Conservation (phyloP, 2,797 vertebrate species). For the Pangasius krempfi region DNA sequence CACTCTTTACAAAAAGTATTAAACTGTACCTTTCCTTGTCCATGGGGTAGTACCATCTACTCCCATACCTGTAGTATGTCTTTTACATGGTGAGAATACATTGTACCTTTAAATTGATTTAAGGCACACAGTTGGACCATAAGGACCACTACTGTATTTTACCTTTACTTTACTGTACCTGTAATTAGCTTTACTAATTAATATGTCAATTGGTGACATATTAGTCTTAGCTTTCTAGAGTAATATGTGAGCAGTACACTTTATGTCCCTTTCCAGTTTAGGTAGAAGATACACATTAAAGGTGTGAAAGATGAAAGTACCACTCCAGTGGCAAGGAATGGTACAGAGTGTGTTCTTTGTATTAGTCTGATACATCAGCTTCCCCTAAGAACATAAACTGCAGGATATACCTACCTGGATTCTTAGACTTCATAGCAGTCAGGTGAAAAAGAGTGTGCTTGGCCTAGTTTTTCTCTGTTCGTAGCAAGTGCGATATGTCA, state of each 20-base stretch:
- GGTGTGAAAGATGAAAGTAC: not conserved
- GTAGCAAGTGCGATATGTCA: constrained; percentile 26
- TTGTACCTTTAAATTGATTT: not conserved
- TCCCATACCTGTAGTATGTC: not conserved
- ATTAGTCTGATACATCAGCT: not conserved
- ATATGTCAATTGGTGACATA: not conserved
- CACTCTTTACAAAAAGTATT: not conserved
- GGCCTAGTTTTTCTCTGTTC: constrained; percentile 29
- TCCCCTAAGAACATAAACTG: not conserved
- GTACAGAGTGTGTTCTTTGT: constrained; percentile 16
- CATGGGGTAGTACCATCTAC: not conserved
- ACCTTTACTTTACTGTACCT: not conserved
- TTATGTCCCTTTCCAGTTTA: not conserved
- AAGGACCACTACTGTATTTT: not conserved
- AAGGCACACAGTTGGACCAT: not conserved
- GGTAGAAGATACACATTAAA: not conserved
- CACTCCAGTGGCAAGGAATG: not conserved
- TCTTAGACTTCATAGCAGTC: constrained; percentile 7
- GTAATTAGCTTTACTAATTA: not conserved
- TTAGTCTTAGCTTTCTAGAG: not conserved
- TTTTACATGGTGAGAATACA: not conserved
- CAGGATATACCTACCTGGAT: not conserved
- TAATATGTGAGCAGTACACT: not conserved
- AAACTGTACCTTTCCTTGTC: not conserved
- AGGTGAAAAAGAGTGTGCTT: not conserved